Evolutionary conservation across 2,113 vertebrate genomes (phyloP).

Genomic region (Sciurus niger): DNA sequence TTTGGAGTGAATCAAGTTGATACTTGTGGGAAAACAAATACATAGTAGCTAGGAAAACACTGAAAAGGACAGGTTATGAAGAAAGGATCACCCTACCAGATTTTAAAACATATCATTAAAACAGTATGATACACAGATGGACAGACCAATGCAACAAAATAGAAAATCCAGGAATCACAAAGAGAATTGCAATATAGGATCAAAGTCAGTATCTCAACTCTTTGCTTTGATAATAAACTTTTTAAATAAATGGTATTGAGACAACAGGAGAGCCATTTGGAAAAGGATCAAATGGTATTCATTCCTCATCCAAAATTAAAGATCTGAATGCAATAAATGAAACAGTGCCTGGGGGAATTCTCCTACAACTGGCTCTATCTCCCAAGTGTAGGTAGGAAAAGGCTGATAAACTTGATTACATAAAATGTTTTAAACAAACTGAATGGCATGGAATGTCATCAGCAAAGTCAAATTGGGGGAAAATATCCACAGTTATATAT

Average conservation of each 20-base stretch:
- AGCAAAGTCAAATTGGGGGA: background rate
- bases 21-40: background rate
- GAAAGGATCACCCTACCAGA: background rate
- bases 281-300: background rate
- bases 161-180: conserved; percentile 1
- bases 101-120: conserved; percentile 16
- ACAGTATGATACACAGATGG: background rate
- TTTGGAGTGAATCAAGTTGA: background rate
- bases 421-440: background rate
- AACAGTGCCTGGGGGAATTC: background rate
- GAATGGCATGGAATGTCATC: background rate
- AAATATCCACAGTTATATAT: conserved; percentile 17
- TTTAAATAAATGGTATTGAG: conserved; percentile 9
- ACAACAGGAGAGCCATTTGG: background rate
- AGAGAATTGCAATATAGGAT: background rate
- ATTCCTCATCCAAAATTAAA: background rate
- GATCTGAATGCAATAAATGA: background rate
- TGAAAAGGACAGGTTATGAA: background rate
- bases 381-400: background rate
- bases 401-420: background rate
- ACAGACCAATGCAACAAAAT: background rate
- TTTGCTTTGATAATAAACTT: background rate
- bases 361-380: background rate
- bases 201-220: background rate
- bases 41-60: background rate